Base-by-base conservation (phyloP, 2,797 vertebrate genomes). In the Atherinosoma microstoma region DNA sequence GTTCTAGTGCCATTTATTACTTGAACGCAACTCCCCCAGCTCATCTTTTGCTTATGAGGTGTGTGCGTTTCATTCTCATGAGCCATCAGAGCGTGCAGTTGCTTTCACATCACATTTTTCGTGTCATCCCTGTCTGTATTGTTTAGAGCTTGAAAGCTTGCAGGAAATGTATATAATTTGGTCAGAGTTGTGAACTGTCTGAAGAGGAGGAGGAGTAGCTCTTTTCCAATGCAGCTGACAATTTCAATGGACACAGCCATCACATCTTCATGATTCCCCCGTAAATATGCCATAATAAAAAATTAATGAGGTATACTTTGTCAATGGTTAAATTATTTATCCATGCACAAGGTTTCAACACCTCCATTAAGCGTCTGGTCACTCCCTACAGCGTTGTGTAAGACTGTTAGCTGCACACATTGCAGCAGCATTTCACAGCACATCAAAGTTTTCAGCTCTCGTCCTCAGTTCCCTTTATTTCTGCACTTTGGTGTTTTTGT, bases 281-380 rank as follows among this genome's bases (percentile, higher is more conserved):
- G 58, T 84, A 91, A 92, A 91, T 91, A 90, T 88, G 86, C 84
- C 24, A 29, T 57, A 4, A 86, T 94, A 73, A 92, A 93, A 90
- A 82, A 91, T 93, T 56, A 75, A 92, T 81, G 84, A 89, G 86
- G 90, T 90, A 69, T 91, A 91, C 89, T 93, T 93, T 92, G 90
- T 92, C 82, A 67, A 75, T 83, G 70, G 75, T 82, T 93, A 68
- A 87, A 92, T 92, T 81, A 93, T 94, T 93, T 90, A 93, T 89
- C 74, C 24, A 64, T 4, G 75, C 82, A 76, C 70, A 49, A 82
- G 79, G 85, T 86, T 87, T 86, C 89, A 84, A 92, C 90, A 90
- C 88, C 90, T 89, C 88, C 84, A 86, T 90, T 90, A 90, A 83
- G 83, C 59, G 20, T 78, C 74, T 84, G 84, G 85, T 90, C 89